These are phyloP conservation scores for Takifugu rubripes DNA, from an alignment of 2,797 vertebrate genomes.

Conservation along the genomic window DNA sequence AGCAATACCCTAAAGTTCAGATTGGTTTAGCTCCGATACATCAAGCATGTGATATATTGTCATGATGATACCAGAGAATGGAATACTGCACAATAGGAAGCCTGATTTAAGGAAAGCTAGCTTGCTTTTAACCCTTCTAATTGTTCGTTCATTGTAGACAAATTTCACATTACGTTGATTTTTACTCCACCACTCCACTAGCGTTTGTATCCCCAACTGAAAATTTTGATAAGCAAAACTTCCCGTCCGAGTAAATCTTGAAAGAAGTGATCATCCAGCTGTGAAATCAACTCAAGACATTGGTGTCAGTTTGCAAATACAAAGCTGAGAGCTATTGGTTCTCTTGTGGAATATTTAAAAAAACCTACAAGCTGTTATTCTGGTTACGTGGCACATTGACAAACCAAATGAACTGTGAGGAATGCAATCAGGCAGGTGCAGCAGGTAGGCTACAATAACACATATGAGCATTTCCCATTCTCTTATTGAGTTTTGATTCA, in stretches of 20 bases:
- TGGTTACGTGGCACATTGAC: conserved; percentile 11
- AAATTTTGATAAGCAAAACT: background rate
- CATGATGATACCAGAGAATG: too few relatives aligned
- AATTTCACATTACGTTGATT: too few relatives aligned
- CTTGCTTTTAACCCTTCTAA: too few relatives aligned
- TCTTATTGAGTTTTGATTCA: conserved; percentile 18
- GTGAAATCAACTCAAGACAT: background rate
- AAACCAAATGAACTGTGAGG: conserved; percentile 20
- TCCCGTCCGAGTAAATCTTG: background rate
- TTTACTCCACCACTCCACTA: too few relatives aligned
- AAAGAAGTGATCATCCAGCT: background rate
- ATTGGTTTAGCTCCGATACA: conserved; percentile 2
- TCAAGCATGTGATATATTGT: background rate
- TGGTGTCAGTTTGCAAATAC: background rate
- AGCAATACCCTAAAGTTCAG: background rate
- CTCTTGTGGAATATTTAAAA: background rate
- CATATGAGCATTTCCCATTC: background rate
- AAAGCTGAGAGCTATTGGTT: too few relatives aligned
- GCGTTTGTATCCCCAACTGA: too few relatives aligned
- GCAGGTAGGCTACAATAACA: conserved; percentile 27
- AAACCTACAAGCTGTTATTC: background rate
- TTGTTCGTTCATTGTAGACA: too few relatives aligned
- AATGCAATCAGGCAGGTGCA: conserved; percentile 47
- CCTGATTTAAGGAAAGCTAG: too few relatives aligned
- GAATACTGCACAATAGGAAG: too few relatives aligned